A percentile compares a stretch with the other conserved stretches of the same genome.
These are phyloP conservation scores for Aurelia sp. DNA, from an alignment of 30 jellyfish, hydroid and myxozoan species.

Conservation along the genomic window DNA sequence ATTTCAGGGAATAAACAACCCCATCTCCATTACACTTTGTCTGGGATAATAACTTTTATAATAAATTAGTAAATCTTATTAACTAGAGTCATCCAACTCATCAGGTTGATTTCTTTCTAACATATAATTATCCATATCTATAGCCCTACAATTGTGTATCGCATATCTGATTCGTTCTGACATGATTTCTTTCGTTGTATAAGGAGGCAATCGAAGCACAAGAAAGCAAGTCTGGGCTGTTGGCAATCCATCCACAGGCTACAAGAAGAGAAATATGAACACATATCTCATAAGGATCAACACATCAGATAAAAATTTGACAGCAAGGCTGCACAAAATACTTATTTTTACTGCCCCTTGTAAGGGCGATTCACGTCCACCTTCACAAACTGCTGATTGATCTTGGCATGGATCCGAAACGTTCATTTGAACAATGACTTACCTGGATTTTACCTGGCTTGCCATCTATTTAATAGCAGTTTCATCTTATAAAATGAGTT, in stretches of 20 bases:
- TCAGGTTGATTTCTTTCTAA: constrained; percentile 65
- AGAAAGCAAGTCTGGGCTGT: constrained; percentile 98
- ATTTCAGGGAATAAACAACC: too few relatives aligned
- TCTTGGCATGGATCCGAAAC: too few relatives aligned
- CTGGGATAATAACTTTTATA: too few relatives aligned
- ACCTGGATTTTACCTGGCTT: too few relatives aligned
- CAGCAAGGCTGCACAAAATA: neutral
- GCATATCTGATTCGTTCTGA: constrained; percentile 91
- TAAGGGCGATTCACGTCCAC: too few relatives aligned
- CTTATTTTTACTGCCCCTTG: too few relatives aligned
- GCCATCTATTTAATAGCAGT: too few relatives aligned
- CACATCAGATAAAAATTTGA: neutral
- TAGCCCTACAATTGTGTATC: constrained; percentile 91
- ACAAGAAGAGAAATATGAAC: neutral
- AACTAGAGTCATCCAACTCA: constrained; percentile 21
- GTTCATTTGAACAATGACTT: too few relatives aligned
- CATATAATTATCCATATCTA: constrained; percentile 91
- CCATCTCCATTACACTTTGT: too few relatives aligned
- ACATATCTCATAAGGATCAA: neutral
- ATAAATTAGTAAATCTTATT: neutral
- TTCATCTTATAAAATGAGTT: too few relatives aligned
- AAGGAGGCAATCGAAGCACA: constrained; percentile 91
- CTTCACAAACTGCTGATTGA: too few relatives aligned
- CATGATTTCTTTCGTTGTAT: constrained; percentile 73
- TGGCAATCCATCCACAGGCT: constrained; percentile 94